These are phyloP conservation scores for Salmo trutta DNA, from an alignment of 2,797 vertebrate species.

Conservation along the genomic window DNA sequence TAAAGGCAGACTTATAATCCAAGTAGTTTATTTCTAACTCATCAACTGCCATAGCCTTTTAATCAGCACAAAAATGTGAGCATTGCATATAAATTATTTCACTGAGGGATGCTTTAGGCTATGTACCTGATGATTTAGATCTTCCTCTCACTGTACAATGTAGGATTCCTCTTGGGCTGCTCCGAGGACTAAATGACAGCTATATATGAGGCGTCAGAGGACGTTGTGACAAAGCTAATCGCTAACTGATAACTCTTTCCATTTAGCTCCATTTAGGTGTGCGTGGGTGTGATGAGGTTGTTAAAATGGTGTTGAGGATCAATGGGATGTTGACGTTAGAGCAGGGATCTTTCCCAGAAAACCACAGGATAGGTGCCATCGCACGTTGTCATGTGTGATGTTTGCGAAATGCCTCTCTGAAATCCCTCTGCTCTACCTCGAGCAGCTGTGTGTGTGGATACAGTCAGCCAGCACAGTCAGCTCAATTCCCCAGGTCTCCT, in stretches of 20 bases:
- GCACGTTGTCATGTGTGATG: constrained; percentile 74
- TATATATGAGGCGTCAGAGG: constrained; percentile 22
- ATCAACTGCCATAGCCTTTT: constrained; percentile 62
- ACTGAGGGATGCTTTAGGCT: constrained; percentile 34
- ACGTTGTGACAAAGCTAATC: constrained; percentile 43
- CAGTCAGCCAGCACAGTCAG: constrained; percentile 47
- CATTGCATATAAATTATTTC: constrained; percentile 59
- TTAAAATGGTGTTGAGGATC: constrained; percentile 70
- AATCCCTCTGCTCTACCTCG: too few species aligned
- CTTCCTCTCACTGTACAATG: constrained; percentile 18
- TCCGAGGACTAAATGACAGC: constrained; percentile 52
- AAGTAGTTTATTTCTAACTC: constrained; percentile 65
- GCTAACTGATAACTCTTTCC: constrained; percentile 61
- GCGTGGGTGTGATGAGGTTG: constrained; percentile 55
- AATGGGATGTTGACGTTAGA: constrained; percentile 68
- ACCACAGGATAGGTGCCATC: constrained; percentile 69
- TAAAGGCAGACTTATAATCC: constrained; percentile 72
- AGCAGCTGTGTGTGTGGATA: constrained; percentile 2
- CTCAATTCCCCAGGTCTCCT: constrained; percentile 48
- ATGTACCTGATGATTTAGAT: constrained; percentile 59
- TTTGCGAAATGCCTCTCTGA: constrained; percentile 40
- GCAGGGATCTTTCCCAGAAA: constrained; percentile 64
- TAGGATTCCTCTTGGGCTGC: constrained; percentile 34
- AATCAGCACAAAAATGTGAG: constrained; percentile 63
- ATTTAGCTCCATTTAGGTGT: constrained; percentile 55